Percentiles rank a stretch among this genome's conserved stretches.
These are phyloP conservation scores for Sthenelais limicola DNA, from an alignment of 2,888 invertebrate species.

Conservation along the genomic window DNA sequence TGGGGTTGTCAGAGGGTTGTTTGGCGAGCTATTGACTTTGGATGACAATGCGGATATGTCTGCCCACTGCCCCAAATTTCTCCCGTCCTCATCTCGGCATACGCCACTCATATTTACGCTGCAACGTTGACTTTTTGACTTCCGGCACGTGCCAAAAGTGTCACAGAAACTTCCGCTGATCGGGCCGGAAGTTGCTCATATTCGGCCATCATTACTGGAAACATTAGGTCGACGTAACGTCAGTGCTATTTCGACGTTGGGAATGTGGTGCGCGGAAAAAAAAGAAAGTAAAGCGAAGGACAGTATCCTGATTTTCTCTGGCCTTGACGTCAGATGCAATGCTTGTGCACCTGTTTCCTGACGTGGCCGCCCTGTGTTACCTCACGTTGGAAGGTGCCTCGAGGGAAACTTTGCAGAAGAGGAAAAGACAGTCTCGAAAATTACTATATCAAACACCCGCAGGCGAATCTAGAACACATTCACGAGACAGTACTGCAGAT, in stretches of 20 bases:
- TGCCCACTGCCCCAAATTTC: conserved; percentile 34
- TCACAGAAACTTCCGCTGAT: conserved; percentile 17
- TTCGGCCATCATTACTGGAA: conserved; percentile 36
- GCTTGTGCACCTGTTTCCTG: too few species aligned
- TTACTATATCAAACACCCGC: too few species aligned
- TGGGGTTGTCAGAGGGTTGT: too few species aligned
- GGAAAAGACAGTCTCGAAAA: too few species aligned
- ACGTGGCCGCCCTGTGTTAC: too few species aligned
- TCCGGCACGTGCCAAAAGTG: conserved; percentile 30
- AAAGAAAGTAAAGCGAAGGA: conserved; percentile 4
- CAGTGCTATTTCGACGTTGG: background rate
- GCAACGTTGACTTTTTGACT: conserved; percentile 30
- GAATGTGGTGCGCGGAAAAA: conserved; percentile 6
- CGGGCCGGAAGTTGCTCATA: conserved; percentile 23
- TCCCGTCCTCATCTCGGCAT: background rate
- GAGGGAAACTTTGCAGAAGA: too few species aligned
- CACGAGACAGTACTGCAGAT: too few species aligned
- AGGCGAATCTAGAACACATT: too few species aligned
- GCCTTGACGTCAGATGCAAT: too few species aligned
- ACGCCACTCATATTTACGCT: conserved; percentile 31
- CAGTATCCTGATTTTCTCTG: too few species aligned
- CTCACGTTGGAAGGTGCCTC: too few species aligned
- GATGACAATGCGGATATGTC: conserved; percentile 34
- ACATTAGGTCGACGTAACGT: conserved; percentile 10
- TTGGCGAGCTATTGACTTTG: too few species aligned